A percentile compares a stretch with the other conserved stretches of the same genome.
These are phyloP conservation scores for Gasterosteus nipponicus DNA, from an alignment of 2,113 vertebrate species.

Conservation along the genomic window DNA sequence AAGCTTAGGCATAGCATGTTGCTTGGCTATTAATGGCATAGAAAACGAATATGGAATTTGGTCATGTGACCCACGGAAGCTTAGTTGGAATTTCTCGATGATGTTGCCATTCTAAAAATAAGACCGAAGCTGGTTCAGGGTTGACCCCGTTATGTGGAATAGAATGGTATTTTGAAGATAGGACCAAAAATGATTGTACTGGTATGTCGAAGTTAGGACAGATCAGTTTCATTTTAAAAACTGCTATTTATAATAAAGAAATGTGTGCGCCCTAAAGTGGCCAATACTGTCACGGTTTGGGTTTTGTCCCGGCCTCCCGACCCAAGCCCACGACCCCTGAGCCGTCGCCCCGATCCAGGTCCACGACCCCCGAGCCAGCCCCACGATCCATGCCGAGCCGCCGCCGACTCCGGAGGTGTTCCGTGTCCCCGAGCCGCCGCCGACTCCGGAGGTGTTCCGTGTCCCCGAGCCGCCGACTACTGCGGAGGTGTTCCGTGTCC, in stretches of 20 bases:
- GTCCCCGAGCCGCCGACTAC: too few relatives aligned
- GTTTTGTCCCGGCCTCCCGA: too few relatives aligned
- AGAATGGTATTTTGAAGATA: not conserved
- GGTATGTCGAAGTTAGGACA: not conserved
- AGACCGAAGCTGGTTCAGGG: not conserved
- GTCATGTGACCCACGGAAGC: not conserved
- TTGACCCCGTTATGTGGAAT: not conserved
- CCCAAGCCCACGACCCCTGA: too few relatives aligned
- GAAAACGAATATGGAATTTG: constrained; percentile 3
- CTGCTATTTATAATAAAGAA: not conserved
- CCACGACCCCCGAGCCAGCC: too few relatives aligned
- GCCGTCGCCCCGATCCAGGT: too few relatives aligned
- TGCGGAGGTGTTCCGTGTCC: too few relatives aligned
- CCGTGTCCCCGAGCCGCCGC: too few relatives aligned
- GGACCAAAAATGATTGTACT: not conserved
- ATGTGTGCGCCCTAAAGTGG: not conserved
- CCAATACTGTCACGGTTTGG: too few relatives aligned
- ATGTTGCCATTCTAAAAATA: not conserved
- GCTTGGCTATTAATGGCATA: constrained; percentile 54
- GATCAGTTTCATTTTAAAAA: not conserved
- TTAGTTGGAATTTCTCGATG: not conserved
- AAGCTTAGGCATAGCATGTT: constrained; percentile 45
- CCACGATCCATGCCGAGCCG: too few relatives aligned
- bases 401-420: too few relatives aligned
- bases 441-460: too few relatives aligned